phyloP scores from a whole-genome alignment of 2,113 vertebrate genomes.

The Albula goreensis region DNA sequence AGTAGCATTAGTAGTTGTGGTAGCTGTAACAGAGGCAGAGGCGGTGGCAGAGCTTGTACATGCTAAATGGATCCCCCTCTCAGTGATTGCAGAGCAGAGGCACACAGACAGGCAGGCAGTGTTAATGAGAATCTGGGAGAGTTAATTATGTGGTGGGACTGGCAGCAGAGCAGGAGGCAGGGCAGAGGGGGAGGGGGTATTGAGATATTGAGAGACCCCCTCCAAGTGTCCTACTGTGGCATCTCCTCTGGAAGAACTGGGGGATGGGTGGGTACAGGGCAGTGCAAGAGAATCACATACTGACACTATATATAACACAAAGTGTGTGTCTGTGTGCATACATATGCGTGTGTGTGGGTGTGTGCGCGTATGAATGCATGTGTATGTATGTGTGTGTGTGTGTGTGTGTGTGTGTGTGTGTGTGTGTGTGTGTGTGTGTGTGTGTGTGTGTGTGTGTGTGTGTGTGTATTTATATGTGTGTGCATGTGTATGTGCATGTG shows the following conservation, averaged over 20 bases:
- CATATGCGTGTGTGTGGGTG: constrained; percentile 14
- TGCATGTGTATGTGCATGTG: not conserved
- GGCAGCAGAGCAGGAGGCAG: not conserved
- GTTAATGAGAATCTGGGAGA: constrained; percentile 48
- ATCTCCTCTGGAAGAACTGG: constrained; percentile 44
- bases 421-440: not conserved
- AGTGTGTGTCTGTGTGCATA: constrained; percentile 45
- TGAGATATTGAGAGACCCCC: constrained; percentile 20
- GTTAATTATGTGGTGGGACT: constrained; percentile 44
- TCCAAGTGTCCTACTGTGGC: constrained; percentile 49
- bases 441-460: constrained; percentile 13
- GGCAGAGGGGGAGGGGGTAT: constrained; percentile 15
- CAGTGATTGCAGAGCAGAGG: constrained; percentile 43
- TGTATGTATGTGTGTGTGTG: constrained; percentile 30
- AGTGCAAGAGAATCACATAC: no score
- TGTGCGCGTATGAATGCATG: not conserved
- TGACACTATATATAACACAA: no score
- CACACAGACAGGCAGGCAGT: constrained; percentile 42
- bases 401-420: not conserved
- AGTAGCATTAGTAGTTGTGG: not conserved
- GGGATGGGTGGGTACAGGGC: constrained; percentile 26
- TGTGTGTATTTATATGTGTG: constrained; percentile 18
- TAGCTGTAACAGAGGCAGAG: not conserved
- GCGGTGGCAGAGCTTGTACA: not conserved
- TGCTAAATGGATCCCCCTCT: not conserved